Percentiles rank a stretch among this genome's conserved stretches.
Conservation (phyloP, 1,140 invertebrate species). For the Heliothis virescens region DNA sequence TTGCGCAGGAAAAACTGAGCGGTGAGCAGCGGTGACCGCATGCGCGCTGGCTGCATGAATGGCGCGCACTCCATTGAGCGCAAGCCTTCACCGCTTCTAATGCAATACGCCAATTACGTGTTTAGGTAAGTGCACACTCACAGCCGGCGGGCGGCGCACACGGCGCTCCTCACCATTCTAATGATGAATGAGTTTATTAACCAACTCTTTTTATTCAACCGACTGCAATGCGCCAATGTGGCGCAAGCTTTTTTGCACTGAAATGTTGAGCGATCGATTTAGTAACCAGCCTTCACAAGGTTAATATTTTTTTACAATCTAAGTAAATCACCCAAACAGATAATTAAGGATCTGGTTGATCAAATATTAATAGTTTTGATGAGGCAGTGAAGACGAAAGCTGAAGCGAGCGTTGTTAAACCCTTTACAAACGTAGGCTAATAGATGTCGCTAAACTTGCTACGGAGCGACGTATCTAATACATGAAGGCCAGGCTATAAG, state of each 20-base stretch:
- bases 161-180: slow-evolving; percentile 55
- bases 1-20: slow-evolving; percentile 39
- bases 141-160: slow-evolving; percentile 49
- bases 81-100: slow-evolving; percentile 66
- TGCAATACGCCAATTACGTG: slow-evolving; percentile 67
- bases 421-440: too few species aligned
- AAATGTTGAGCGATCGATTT: slow-evolving; percentile 2
- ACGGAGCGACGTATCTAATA: neutral
- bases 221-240: slow-evolving; percentile 69
- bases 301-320: neutral
- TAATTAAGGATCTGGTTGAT: too few species aligned
- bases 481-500: neutral
- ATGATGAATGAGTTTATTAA: slow-evolving; percentile 80
- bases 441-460: neutral
- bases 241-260: slow-evolving; percentile 36
- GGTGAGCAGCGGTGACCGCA: slow-evolving; percentile 45
- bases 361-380: too few species aligned
- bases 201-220: slow-evolving; percentile 62
- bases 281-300: neutral
- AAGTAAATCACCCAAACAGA: too few species aligned
- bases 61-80: slow-evolving; percentile 72
- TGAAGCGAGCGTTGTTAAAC: too few species aligned
- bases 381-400: too few species aligned
- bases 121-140: slow-evolving; percentile 61
- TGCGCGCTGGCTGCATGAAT: slow-evolving; percentile 72